Evolutionary conservation across 2,113 vertebrate genomes (phyloP).

Genomic region (Acanthochromis polyacanthus): DNA sequence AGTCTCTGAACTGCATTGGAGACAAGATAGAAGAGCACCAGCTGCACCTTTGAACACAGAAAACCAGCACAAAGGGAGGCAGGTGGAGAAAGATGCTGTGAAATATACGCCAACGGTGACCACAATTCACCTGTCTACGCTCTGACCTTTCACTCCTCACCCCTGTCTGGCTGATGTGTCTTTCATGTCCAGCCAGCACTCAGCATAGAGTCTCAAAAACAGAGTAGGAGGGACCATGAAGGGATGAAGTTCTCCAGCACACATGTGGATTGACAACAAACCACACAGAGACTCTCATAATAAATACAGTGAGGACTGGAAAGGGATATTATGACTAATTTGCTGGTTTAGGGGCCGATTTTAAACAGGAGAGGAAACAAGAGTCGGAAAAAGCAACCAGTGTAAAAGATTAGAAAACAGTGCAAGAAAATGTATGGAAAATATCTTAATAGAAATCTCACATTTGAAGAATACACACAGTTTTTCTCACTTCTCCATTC

Average conservation of each 20-base stretch:
- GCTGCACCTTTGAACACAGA: constrained; percentile 51
- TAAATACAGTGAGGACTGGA: neutral
- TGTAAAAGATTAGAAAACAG: too few relatives aligned
- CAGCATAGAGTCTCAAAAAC: constrained; percentile 10
- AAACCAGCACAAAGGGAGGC: neutral
- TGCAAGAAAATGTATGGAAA: too few relatives aligned
- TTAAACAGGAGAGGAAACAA: neutral
- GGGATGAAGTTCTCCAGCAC: neutral
- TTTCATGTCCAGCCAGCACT: constrained; percentile 41
- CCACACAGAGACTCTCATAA: neutral
- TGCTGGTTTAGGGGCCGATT: neutral
- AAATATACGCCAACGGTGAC: constrained; percentile 27
- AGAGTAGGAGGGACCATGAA: neutral
- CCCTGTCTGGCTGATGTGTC: neutral
- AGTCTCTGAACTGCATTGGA: constrained; percentile 15
- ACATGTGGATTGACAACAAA: neutral
- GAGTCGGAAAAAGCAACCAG: neutral
- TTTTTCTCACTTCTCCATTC: too few relatives aligned
- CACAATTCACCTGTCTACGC: neutral
- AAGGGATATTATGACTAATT: neutral
- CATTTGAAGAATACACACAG: too few relatives aligned
- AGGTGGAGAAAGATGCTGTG: constrained; percentile 30
- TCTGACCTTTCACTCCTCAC: constrained; percentile 41
- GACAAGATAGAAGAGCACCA: constrained; percentile 17
- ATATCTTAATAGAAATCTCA: too few relatives aligned